These are phyloP conservation scores for Temnopleurus reevesii DNA, from an alignment of 53 echinoderm and acorn worm species.

Conservation along the genomic window DNA sequence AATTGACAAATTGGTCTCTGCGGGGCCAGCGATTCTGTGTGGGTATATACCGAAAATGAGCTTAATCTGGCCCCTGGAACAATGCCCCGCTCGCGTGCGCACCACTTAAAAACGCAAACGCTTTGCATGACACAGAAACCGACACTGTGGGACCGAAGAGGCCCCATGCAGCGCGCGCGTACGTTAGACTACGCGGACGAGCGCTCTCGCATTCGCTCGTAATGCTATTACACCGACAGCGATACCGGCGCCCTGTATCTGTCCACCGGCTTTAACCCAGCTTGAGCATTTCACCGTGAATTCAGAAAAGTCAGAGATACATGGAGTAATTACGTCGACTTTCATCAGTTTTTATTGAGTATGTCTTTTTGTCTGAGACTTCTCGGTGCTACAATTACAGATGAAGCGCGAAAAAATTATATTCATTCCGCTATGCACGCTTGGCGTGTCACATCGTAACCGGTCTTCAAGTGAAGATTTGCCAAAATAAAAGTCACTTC, in stretches of 20 bases:
- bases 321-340: conserved; percentile 19
- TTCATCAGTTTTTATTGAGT: conserved; percentile 13
- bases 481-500: no score
- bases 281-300: neutral
- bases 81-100: neutral
- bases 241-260: neutral
- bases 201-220: conserved; percentile 22
- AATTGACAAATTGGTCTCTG: conserved; percentile 44
- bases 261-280: neutral
- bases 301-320: neutral
- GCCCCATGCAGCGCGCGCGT: conserved; percentile 47
- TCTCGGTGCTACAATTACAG: conserved; percentile 22
- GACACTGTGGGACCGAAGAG: conserved; percentile 43
- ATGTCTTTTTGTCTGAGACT: neutral
- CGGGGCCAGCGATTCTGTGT: neutral
- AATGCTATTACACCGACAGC: conserved; percentile 34
- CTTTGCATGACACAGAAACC: conserved; percentile 56
- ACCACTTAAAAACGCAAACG: conserved; percentile 38
- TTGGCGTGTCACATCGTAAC: neutral
- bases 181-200: conserved; percentile 32
- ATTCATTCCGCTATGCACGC: neutral
- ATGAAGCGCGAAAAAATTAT: conserved; percentile 11
- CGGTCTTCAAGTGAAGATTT: neutral
- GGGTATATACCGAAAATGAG: neutral
- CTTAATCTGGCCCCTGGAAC: conserved; percentile 6